Percentiles rank a stretch among this genome's conserved stretches.
These are phyloP conservation scores for Drosophila eugracilis DNA, from an alignment of 1,140 invertebrate genomes.

Conservation along the genomic window DNA sequence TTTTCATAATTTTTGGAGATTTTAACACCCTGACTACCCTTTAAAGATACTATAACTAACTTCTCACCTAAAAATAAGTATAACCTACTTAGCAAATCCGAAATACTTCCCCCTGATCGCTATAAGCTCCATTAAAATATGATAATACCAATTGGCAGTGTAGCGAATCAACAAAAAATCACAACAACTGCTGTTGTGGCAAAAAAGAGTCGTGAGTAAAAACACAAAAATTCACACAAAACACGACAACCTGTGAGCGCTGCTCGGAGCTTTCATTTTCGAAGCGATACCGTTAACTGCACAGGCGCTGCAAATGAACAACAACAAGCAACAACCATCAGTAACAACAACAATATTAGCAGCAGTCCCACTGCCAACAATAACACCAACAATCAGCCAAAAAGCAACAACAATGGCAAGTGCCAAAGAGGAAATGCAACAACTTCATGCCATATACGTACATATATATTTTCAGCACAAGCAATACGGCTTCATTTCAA, in stretches of 20 bases:
- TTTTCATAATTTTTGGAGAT: too few relatives aligned
- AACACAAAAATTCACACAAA: constrained; percentile 64
- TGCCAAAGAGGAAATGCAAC: constrained; percentile 78
- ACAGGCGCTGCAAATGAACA: constrained; percentile 63
- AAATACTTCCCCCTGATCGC: neutral
- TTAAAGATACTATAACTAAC: too few relatives aligned
- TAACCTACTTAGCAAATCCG: neutral
- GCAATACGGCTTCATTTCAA: constrained; percentile 22
- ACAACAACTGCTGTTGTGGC: constrained; percentile 8
- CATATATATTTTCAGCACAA: constrained; percentile 21
- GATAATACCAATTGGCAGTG: constrained; percentile 2
- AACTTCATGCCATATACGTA: constrained; percentile 44
- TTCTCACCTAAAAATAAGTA: too few relatives aligned
- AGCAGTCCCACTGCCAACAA: constrained; percentile 22
- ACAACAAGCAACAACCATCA: constrained; percentile 53
- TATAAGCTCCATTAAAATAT: neutral
- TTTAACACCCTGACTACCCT: too few relatives aligned
- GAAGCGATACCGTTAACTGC: constrained; percentile 80
- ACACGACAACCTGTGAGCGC: constrained; percentile 64
- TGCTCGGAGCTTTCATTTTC: constrained; percentile 81
- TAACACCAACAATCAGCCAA: constrained; percentile 48
- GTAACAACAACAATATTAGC: constrained; percentile 33
- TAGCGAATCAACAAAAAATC: constrained; percentile 36
- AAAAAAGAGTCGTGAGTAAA: constrained; percentile 64
- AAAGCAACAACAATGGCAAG: constrained; percentile 58